Conservation (phyloP, 2,888 invertebrate species). For the Ichneumoninae sp. region DNA sequence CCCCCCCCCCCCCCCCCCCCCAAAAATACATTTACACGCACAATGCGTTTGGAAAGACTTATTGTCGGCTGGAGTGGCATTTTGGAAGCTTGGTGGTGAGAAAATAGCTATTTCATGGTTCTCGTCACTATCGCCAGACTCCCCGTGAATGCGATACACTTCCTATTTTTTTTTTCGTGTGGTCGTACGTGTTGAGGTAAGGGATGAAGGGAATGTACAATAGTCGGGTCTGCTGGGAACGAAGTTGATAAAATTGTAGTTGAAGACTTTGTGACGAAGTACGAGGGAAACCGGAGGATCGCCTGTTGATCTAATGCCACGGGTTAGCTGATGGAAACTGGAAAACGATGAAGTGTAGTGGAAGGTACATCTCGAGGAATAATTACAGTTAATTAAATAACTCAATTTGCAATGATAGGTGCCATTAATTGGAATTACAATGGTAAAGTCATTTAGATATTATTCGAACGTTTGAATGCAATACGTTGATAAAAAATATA, state of each 20-base stretch:
- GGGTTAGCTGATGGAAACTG: conserved; percentile 42
- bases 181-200: background rate
- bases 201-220: background rate
- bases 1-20: too few species aligned
- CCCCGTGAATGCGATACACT: conserved; percentile 34
- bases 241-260: background rate
- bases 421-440: conserved; percentile 61
- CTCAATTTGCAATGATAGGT: background rate
- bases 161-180: conserved; percentile 7
- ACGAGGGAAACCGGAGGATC: background rate
- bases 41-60: conserved; percentile 71
- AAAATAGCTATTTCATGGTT: conserved; percentile 71
- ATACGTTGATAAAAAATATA: background rate
- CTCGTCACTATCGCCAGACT: conserved; percentile 40
- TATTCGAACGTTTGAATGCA: conserved; percentile 44
- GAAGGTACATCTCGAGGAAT: conserved; percentile 37
- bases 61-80: conserved; percentile 68
- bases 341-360: conserved; percentile 50
- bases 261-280: background rate
- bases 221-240: background rate
- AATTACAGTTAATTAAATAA: conserved; percentile 43
- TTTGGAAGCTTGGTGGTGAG: conserved; percentile 64
- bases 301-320: background rate
- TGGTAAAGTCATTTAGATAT: conserved; percentile 65
- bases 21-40: conserved; percentile 76